These are phyloP conservation scores for Conomelus anceps DNA, from an alignment of 2,888 invertebrate species.

Conservation along the genomic window DNA sequence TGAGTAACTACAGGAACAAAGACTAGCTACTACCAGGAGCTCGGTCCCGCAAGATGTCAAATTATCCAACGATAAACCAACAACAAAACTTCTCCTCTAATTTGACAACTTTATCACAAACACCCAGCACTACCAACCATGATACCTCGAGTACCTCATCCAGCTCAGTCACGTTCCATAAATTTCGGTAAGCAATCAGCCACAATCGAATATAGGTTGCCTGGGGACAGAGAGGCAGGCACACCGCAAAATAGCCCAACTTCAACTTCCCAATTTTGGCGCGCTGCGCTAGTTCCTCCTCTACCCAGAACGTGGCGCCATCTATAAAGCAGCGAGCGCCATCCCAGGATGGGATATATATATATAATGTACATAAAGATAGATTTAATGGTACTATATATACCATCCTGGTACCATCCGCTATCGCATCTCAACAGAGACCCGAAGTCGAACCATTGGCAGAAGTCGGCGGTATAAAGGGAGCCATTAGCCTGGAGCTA, in stretches of 20 bases:
- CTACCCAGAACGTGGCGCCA: neutral
- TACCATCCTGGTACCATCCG: neutral
- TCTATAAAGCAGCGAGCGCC: neutral
- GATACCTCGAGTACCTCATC: neutral
- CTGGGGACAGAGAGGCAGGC: too few relatives aligned
- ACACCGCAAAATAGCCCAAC: neutral
- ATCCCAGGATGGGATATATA: neutral
- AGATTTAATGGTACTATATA: neutral
- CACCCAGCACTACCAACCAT: neutral
- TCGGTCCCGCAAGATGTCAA: too few relatives aligned
- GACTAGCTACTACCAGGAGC: too few relatives aligned
- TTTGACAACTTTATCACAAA: too few relatives aligned
- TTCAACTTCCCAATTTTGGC: neutral
- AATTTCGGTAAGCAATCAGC: neutral
- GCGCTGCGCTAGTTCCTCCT: too few relatives aligned
- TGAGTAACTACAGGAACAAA: too few relatives aligned
- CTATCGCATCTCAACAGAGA: neutral
- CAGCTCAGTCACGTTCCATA: neutral
- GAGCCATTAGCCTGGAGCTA: neutral
- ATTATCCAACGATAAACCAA: too few relatives aligned
- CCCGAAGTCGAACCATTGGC: neutral
- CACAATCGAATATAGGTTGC: neutral
- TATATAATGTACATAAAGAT: neutral
- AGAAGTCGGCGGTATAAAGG: neutral
- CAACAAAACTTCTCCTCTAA: too few relatives aligned